phyloP scores from a whole-genome alignment of 2,888 invertebrate species.

The Athalia rosae region DNA sequence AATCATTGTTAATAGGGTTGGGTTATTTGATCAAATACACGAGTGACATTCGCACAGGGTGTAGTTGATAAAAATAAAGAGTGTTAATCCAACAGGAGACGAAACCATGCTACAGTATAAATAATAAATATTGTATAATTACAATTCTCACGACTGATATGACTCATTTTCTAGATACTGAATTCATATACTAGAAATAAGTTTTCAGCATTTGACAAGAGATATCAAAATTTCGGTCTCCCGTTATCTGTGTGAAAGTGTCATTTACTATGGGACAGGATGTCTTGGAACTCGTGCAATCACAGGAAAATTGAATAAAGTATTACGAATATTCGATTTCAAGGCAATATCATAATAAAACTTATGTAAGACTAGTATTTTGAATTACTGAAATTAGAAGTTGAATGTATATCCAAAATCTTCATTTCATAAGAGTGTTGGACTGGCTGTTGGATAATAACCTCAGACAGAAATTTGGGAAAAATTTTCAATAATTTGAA shows the following conservation, averaged over 20 bases:
- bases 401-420: no score
- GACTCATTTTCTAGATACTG: background rate
- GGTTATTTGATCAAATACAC: no score
- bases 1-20: no score
- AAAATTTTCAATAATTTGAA: background rate
- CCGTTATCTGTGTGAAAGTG: background rate
- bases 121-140: background rate
- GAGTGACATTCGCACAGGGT: no score
- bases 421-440: no score
- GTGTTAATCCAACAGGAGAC: no score
- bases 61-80: no score
- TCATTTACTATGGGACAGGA: background rate
- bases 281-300: constrained; percentile 15
- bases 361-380: no score
- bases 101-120: background rate
- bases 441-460: background rate
- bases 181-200: background rate
- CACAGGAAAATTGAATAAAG: background rate
- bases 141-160: background rate
- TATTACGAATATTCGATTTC: constrained; percentile 11
- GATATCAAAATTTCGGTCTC: background rate
- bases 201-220: background rate
- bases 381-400: no score
- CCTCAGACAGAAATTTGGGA: background rate
- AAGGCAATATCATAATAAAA: background rate